These are phyloP conservation scores for Sphaerophoria rueppellii DNA, from an alignment of 2,888 invertebrate species.

Conservation along the genomic window DNA sequence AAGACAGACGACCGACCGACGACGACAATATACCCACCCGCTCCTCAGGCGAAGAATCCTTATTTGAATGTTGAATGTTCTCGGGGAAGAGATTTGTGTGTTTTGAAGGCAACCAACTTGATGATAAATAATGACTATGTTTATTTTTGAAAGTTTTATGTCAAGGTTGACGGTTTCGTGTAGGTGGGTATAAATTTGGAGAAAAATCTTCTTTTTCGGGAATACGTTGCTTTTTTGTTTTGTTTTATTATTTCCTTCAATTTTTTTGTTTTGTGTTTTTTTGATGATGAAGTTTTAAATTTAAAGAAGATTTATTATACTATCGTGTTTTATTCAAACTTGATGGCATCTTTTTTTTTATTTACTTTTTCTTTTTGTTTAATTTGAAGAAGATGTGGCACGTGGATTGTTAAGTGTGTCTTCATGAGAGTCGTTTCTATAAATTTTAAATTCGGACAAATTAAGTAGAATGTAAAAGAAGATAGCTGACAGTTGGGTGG, in stretches of 20 bases:
- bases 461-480: not conserved
- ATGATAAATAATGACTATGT: constrained; percentile 39
- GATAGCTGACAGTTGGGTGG: too few species aligned
- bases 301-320: constrained; percentile 32
- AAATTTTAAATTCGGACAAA: not conserved
- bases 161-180: constrained; percentile 28
- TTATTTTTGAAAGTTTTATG: constrained; percentile 46
- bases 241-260: constrained; percentile 17
- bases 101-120: constrained; percentile 15
- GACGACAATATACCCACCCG: not conserved
- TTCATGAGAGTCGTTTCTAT: not conserved
- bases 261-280: constrained; percentile 21
- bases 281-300: constrained; percentile 25
- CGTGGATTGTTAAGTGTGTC: too few species aligned
- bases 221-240: not conserved
- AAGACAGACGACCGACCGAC: not conserved
- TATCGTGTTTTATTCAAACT: constrained; percentile 9
- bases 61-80: constrained; percentile 7
- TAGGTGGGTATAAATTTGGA: not conserved
- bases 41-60: not conserved
- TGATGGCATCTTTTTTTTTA: not conserved
- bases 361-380: not conserved
- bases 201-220: not conserved
- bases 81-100: not conserved
- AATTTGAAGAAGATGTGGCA: too few species aligned